Conservation (phyloP, 2,113 vertebrate genomes). For the Neolamprologus falcicula region DNA sequence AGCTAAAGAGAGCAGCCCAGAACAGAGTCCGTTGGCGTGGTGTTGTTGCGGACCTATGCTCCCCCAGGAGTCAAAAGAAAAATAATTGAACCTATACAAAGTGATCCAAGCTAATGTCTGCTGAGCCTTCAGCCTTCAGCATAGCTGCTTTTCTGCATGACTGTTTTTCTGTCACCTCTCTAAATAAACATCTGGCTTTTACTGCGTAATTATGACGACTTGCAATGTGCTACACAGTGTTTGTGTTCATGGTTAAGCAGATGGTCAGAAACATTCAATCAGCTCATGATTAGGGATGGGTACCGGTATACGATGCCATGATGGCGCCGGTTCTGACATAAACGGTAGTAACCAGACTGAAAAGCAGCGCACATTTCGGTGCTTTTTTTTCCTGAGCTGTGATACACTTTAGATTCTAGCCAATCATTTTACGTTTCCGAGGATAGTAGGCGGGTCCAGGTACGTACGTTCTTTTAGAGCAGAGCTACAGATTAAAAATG, state of each 20-base stretch:
- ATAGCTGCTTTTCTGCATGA: neutral
- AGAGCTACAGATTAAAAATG: too few relatives aligned
- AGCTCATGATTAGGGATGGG: too few relatives aligned
- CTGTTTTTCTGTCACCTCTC: neutral
- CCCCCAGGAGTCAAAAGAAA: neutral
- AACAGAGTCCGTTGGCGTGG: neutral
- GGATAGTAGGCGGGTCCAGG: fast-evolving
- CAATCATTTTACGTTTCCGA: fast-evolving
- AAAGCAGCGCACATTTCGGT: too few relatives aligned
- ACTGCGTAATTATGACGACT: neutral
- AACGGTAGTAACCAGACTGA: fast-evolving
- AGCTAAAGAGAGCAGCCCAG: neutral
- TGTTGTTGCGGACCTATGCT: fast-evolving
- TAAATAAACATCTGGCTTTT: neutral
- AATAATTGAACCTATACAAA: neutral
- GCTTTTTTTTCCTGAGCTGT: fast-evolving
- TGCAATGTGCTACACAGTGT: neutral
- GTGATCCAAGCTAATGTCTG: neutral
- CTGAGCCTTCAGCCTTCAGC: neutral
- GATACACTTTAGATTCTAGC: fast-evolving
- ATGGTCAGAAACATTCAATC: neutral
- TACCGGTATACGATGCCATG: fast-evolving
- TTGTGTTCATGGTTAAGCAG: neutral
- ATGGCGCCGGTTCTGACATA: too few relatives aligned
- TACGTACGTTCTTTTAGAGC: too few relatives aligned